Conservation (phyloP, 1,140 invertebrate species). For the Drosophila ironensis region DNA sequence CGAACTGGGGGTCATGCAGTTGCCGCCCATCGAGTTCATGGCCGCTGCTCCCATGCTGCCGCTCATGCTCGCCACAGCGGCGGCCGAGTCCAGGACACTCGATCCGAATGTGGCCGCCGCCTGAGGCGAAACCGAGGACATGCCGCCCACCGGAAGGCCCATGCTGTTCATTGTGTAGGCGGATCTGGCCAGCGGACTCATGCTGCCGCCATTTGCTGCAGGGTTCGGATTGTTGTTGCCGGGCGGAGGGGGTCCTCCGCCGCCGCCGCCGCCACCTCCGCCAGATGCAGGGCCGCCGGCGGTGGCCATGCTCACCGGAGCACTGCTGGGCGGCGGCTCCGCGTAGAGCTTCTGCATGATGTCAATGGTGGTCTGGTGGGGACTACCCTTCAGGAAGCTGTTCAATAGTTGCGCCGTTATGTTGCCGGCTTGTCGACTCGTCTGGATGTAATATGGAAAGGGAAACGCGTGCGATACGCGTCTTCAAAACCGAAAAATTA, state of each 20-base stretch:
- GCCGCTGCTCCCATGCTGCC: slow-evolving; percentile 84
- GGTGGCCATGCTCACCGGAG: slow-evolving; percentile 77
- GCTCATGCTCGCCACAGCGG: slow-evolving; percentile 84
- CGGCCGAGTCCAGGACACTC: slow-evolving; percentile 84
- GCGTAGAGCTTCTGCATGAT: slow-evolving; percentile 83
- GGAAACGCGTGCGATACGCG: slow-evolving; percentile 50
- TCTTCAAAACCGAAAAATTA: slow-evolving; percentile 22
- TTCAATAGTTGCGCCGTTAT: slow-evolving; percentile 82
- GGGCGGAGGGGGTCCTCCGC: slow-evolving; percentile 45
- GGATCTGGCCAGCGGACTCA: slow-evolving; percentile 87
- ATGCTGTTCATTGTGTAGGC: slow-evolving; percentile 90
- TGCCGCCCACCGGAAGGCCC: slow-evolving; percentile 88
- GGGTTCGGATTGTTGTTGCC: slow-evolving; percentile 61
- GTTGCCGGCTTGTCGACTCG: slow-evolving; percentile 73
- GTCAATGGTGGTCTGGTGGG: slow-evolving; percentile 81
- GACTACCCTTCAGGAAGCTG: slow-evolving; percentile 79
- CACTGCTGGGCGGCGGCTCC: slow-evolving; percentile 82
- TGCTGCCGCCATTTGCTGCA: slow-evolving; percentile 81
- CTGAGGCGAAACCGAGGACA: slow-evolving; percentile 87
- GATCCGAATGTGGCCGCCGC: slow-evolving; percentile 84
- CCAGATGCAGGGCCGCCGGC: slow-evolving; percentile 54
- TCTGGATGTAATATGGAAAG: slow-evolving; percentile 34
- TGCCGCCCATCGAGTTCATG: slow-evolving; percentile 85
- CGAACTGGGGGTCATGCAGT: slow-evolving; percentile 86
- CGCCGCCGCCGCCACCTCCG: slow-evolving; percentile 48